Evolutionary conservation across 2,113 vertebrate species (phyloP).

Genomic region (Coptodon rendalli): DNA sequence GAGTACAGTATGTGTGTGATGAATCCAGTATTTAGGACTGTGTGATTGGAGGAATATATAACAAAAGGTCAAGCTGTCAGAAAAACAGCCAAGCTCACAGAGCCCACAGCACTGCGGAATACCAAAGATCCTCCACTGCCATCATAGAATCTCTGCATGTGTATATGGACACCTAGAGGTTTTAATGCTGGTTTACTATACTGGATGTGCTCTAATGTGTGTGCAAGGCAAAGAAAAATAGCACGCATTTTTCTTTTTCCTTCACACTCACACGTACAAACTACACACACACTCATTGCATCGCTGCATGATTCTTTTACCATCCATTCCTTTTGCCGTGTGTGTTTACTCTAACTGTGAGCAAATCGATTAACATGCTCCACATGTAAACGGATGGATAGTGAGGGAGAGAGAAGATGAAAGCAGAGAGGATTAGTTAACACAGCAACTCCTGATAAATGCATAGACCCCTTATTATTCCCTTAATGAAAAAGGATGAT

Average conservation of each 20-base stretch:
- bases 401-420: slow-evolving; percentile 29
- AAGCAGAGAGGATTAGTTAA: slow-evolving; percentile 40
- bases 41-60: slow-evolving; percentile 55
- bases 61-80: slow-evolving; percentile 64
- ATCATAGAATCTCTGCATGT: neutral
- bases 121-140: slow-evolving; percentile 30
- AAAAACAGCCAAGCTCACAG: slow-evolving; percentile 31
- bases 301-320: slow-evolving; percentile 13
- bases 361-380: slow-evolving; percentile 54
- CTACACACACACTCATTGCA: neutral
- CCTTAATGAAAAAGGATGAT: slow-evolving; percentile 32
- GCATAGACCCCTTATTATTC: slow-evolving; percentile 41
- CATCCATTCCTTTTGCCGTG: neutral
- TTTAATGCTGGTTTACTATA: neutral
- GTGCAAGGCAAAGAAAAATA: neutral
- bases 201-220: neutral
- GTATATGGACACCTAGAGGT: neutral
- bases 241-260: neutral
- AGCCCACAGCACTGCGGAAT: slow-evolving; percentile 25
- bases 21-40: slow-evolving; percentile 52
- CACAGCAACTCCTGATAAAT: slow-evolving; percentile 38
- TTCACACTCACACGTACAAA: neutral
- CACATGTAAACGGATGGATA: slow-evolving; percentile 30
- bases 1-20: slow-evolving; percentile 35
- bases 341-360: slow-evolving; percentile 26